Base-by-base conservation (phyloP, 2,797 vertebrate species). In the Rhincodon typus region DNA sequence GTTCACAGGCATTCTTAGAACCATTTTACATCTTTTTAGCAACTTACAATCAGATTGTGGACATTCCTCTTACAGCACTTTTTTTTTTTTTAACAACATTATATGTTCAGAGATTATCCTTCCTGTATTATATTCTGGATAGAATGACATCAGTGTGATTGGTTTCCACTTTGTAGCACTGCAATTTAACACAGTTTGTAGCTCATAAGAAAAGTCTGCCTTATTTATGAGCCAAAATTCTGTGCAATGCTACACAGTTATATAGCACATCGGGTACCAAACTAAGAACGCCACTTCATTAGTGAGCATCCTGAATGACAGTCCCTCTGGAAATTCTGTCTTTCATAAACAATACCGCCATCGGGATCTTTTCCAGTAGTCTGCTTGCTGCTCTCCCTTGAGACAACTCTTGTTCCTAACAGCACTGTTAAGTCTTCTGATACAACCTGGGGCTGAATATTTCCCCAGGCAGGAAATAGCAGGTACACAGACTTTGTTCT, bases 171-270 rank as follows among this genome's bases (percentile, higher is more conserved):
- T 77, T 72, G 70, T 53, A 77, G 42, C 67, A 57, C 30, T 53
- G 42, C 72, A 34, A 77, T 77, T 72, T 74, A 95, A 72, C 70
- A 19, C 27, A 95, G 72, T 77, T 53, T 95, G 69, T 50, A 77
- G 30, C 94, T 95, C 94, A 77, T 77, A 77, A 95, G 53, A 95
- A 95, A 95, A 50, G 50, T 95, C 94, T 95, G 94, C 72, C 30
- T 95, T 95, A 95, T 95, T 95, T 95, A 95, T 77, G 94, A 95
- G 94, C 94, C 42, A 72, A 77, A 95, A 77, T 77, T 74, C 94
- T 95, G 69, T 77, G 50, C 46, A 95, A 74, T 21, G 25, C 77
- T 95, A 95, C 94, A 74, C 69, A 53, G 94, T 95, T 95, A 95
- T 77, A 95, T 27, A 53, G 42, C 42, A 77, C 13, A 94, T 57